Conservation (phyloP, 2,113 vertebrate species). For the Vanacampus margaritifer region DNA sequence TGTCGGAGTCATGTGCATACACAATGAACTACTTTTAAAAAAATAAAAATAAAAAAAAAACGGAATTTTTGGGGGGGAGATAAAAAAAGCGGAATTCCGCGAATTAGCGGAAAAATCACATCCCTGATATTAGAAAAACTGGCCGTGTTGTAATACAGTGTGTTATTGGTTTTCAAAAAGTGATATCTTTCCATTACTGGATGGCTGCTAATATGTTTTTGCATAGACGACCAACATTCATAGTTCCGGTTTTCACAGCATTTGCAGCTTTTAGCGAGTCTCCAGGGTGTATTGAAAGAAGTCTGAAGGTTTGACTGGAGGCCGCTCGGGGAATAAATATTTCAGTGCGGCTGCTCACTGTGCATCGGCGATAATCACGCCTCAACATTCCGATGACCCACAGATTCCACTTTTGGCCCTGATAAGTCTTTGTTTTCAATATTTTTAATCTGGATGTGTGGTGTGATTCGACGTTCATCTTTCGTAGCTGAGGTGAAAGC, state of each 20-base stretch:
- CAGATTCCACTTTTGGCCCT: slow-evolving; percentile 15
- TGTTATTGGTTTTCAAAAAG: slow-evolving; percentile 25
- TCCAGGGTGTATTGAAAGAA: slow-evolving; percentile 31
- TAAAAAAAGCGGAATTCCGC: too few species aligned
- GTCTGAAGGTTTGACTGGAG: slow-evolving; percentile 49
- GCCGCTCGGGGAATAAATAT: slow-evolving; percentile 49
- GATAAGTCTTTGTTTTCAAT: slow-evolving; percentile 19
- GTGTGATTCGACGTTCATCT: slow-evolving; percentile 22
- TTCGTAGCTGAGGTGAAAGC: slow-evolving; percentile 29
- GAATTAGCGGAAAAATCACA: too few species aligned
- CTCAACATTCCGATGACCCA: slow-evolving; percentile 24
- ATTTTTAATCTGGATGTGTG: slow-evolving; percentile 19
- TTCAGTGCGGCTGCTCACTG: slow-evolving; percentile 42
- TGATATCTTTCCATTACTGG: slow-evolving; percentile 34
- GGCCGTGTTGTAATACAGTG: slow-evolving; percentile 9
- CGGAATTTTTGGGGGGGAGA: too few species aligned
- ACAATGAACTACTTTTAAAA: too few species aligned
- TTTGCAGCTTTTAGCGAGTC: slow-evolving; percentile 33
- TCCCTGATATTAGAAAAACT: too few species aligned
- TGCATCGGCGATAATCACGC: slow-evolving; percentile 51
- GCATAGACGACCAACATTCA: slow-evolving; percentile 15
- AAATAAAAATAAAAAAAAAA: too few species aligned
- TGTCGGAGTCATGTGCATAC: too few species aligned
- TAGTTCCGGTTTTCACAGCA: slow-evolving; percentile 11
- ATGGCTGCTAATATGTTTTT: slow-evolving; percentile 39